A percentile compares a stretch with the other conserved stretches of the same genome.
Conservation (phyloP, 2,113 vertebrate species). For the Fregetta grallaria region DNA sequence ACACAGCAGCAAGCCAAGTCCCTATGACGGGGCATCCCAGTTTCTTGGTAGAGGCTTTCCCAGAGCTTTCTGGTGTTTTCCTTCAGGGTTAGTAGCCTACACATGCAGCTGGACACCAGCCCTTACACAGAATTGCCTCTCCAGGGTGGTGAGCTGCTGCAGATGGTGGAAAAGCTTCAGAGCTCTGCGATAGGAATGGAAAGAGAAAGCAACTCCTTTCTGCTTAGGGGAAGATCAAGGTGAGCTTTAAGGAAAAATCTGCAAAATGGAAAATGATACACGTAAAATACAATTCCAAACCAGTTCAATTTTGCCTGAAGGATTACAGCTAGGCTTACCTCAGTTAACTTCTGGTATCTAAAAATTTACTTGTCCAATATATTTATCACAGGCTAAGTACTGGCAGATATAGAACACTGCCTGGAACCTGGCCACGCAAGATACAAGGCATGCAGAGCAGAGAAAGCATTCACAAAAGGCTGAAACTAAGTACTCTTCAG, state of each 20-base stretch:
- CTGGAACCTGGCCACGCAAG: neutral
- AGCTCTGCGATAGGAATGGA: neutral
- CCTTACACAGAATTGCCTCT: neutral
- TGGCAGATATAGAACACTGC: neutral
- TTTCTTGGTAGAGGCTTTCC: neutral
- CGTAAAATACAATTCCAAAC: neutral
- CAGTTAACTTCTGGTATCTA: neutral
- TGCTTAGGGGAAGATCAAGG: neutral
- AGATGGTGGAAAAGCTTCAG: neutral
- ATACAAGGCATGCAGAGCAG: fast-evolving
- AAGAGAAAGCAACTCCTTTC: neutral
- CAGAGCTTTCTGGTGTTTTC: neutral
- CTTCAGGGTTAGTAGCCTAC: neutral
- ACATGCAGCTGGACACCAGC: neutral
- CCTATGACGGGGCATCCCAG: fast-evolving
- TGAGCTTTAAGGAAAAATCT: neutral
- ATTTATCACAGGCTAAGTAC: neutral
- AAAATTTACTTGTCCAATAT: neutral
- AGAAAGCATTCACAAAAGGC: neutral
- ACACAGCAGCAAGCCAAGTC: neutral
- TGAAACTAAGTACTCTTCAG: neutral
- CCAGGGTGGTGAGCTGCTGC: neutral
- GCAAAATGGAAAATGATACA: neutral
- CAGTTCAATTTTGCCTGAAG: neutral
- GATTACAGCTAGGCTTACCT: neutral